Base-by-base conservation (phyloP, 2,888 invertebrate species). In the Ctena decussata region DNA sequence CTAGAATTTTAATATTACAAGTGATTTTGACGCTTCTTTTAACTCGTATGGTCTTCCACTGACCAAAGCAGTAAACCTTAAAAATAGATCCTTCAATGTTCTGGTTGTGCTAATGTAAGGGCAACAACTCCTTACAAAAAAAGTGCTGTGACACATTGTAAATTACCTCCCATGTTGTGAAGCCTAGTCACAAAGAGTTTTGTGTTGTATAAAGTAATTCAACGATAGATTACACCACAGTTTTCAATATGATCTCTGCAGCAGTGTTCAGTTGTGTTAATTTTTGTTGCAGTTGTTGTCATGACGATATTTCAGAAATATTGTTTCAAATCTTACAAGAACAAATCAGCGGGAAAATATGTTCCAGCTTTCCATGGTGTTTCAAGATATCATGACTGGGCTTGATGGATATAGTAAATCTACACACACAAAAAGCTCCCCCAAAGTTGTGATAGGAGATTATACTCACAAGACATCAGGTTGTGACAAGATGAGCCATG, bases 151-250 rank as follows among this genome's bases (percentile, higher is more conserved):
- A 65, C 65, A 65, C 65, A 65, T 30, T 65, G 65, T 65, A 65
- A 65, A 65, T 65, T 65, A 65, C 65, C 65, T 65, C 65, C 65
- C 65, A 65, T 65, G 65, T 65, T 65, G 65, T 65, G 65, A 35
- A 65, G 30, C 27, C 32, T 65, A 35, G 65, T 65, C 65, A 65
- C 65, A 65, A 65, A 65, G 65, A 65, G 8, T 57, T 65, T 65
- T n/a, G 65, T 65, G 65, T 65, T 65, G 65, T 65, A 65, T 15
- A 35, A 65, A 65, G 65, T 65, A 35, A 65, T 35, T 65, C 65
- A 65, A 65, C 65, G 65, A 65, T 65, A 65, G 65, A 65, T 65
- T 65, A 65, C 65, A 65, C 65, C 65, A 65, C 65, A 65, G 65
- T 65, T 65, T 65, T 65, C 65, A 65, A 65, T 12, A 65, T 65